Conservation (phyloP, 1,140 invertebrate genomes). For the Laupala kohalensis region DNA sequence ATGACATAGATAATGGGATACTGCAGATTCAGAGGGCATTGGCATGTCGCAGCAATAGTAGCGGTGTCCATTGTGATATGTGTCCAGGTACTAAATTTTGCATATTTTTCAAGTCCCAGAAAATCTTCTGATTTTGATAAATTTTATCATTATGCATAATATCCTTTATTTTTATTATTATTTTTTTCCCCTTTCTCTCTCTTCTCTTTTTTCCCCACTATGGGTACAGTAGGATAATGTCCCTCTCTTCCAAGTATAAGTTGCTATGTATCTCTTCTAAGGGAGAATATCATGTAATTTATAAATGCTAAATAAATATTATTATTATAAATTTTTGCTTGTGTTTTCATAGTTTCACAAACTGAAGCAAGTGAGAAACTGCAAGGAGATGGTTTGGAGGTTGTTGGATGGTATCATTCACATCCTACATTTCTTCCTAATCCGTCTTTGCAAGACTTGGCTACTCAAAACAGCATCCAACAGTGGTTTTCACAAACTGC, state of each 20-base stretch:
- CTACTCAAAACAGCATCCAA: constrained; percentile 43
- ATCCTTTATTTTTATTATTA: too few species aligned
- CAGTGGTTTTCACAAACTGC: constrained; percentile 37
- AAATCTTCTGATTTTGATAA: background rate
- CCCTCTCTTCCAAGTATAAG: too few species aligned
- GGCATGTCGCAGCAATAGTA: constrained; percentile 41
- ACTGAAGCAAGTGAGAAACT: constrained; percentile 39
- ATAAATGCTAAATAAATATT: too few species aligned
- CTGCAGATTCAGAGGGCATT: constrained; percentile 36
- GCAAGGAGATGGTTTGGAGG: constrained; percentile 29
- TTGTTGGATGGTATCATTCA: constrained; percentile 53
- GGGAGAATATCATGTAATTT: too few species aligned
- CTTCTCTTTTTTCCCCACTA: too few species aligned
- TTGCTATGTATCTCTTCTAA: too few species aligned
- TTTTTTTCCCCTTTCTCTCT: too few species aligned
- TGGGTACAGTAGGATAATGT: too few species aligned
- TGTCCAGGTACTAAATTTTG: constrained; percentile 41
- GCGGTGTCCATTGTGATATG: constrained; percentile 59
- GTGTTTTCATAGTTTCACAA: constrained; percentile 34
- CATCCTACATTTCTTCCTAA: constrained; percentile 49
- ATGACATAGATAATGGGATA: constrained; percentile 22
- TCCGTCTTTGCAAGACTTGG: constrained; percentile 45
- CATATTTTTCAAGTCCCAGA: background rate
- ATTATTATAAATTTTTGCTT: background rate
- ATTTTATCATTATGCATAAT: too few species aligned